Conservation (phyloP, 37 sponge, comb jelly and placozoan genomes). For the Cliona cf. orientalis region DNA sequence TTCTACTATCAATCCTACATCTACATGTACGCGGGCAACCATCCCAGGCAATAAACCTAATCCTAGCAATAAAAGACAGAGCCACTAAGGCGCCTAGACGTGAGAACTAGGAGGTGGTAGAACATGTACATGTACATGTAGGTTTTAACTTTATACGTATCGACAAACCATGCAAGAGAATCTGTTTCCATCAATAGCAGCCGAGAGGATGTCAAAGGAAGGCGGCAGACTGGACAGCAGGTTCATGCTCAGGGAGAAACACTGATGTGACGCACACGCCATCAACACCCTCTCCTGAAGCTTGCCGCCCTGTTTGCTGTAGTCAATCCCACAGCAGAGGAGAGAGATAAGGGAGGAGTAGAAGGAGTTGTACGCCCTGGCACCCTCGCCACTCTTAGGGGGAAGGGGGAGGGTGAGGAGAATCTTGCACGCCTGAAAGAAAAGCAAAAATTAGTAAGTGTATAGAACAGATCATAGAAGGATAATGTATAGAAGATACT, state of each 20-base stretch:
- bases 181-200: slow-evolving; percentile 35
- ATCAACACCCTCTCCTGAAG: slow-evolving; percentile 23
- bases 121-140: background rate
- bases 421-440: slow-evolving; percentile 3
- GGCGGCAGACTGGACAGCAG: slow-evolving; percentile 72
- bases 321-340: slow-evolving; percentile 44
- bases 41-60: too few species aligned
- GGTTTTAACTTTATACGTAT: background rate
- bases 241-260: slow-evolving; percentile 32
- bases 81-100: background rate
- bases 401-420: background rate
- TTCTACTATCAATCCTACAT: too few species aligned
- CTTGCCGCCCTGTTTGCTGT: background rate
- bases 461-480: background rate
- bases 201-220: slow-evolving; percentile 20
- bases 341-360: slow-evolving; percentile 32
- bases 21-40: too few species aligned
- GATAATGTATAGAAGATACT: background rate
- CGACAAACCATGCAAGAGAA: slow-evolving; percentile 51
- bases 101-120: background rate
- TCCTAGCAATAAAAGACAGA: background rate
- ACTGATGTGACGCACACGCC: slow-evolving; percentile 64
- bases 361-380: slow-evolving; percentile 21
- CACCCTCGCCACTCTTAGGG: background rate
- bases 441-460: background rate